phyloP scores from a whole-genome alignment of 64 coral and sea anemone species.

The Montipora capricornis region DNA sequence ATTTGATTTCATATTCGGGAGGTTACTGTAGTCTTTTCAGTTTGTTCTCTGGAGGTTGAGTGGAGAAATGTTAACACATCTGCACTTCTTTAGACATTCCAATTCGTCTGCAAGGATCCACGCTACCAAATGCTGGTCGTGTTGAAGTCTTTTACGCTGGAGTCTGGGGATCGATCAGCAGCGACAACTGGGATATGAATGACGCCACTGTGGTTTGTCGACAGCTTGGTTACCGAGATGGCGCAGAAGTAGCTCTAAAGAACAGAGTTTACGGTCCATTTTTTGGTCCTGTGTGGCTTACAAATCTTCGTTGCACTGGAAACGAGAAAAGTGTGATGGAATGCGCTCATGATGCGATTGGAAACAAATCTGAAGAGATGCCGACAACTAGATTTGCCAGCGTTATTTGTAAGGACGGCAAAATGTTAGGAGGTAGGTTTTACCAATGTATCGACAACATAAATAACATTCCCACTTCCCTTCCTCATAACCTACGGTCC shows the following conservation, averaged over 20 bases:
- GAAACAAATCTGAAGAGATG: not conserved
- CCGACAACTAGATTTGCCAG: not conserved
- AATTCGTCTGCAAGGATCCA: slow-evolving; percentile 12
- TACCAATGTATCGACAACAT: not conserved
- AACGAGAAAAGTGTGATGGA: not conserved
- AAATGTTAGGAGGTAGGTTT: not conserved
- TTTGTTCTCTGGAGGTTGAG: too few relatives aligned
- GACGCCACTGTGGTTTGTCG: not conserved
- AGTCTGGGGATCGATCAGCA: not conserved
- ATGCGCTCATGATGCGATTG: slow-evolving; percentile 10
- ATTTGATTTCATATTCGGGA: too few relatives aligned
- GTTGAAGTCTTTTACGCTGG: slow-evolving; percentile 1
- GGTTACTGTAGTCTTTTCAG: too few relatives aligned
- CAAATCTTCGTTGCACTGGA: slow-evolving; percentile 17
- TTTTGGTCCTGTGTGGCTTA: slow-evolving; percentile 4
- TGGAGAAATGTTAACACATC: too few relatives aligned
- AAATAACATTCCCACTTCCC: too few relatives aligned
- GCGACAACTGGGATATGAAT: not conserved
- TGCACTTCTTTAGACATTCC: not conserved
- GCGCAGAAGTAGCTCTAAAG: not conserved
- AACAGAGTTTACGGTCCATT: slow-evolving; percentile 20
- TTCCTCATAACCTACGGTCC: too few relatives aligned
- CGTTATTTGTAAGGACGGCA: not conserved
- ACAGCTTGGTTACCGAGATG: slow-evolving; percentile 27
- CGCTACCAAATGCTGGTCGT: not conserved